Evolutionary conservation across 2,888 invertebrate species (phyloP), one percentile per base, ranked within the genome.

Genomic region (Eilema sororculum): DNA sequence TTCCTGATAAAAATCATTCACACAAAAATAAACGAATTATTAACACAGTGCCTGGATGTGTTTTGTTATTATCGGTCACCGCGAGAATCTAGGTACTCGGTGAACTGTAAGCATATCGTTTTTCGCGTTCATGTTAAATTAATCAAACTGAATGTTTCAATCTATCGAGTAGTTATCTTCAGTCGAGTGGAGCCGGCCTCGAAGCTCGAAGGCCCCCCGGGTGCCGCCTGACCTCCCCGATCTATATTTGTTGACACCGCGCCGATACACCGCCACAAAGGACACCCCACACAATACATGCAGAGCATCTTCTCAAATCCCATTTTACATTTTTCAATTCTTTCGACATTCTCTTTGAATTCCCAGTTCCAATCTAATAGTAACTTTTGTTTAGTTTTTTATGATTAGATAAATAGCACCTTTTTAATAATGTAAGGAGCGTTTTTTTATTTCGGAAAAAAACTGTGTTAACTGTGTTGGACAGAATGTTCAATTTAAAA

Each of bases 131-230:
- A 56, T 30, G 59, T 52, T 41, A 86, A 87, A 89, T 88, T 86
- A 89, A 87, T 89, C 86, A 88, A 84, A 82, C 82, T 82, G 84
- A 87, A 86, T 85, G 85, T 87, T 86, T 84, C 85, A 84, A 86
- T 85, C 83, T 81, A 85, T 85, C 81, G 74, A 80, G 76, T 81
- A 76, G 73, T 77, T 78, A 81, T 82, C 84, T 83, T 78, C 80
- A 78, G 75, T 70, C 68, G 76, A 84, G 82, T 83, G 82, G 78
- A 74, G 78, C 74, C 78, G 76, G 73, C 79, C 80, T 82, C 81
- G 74, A 73, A 75, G 71, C 80, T 82, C 81, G 74, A 73, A 75
- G 71, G 81, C 84, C 78, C 77, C 83, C 81, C 76, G 77, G 83
- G 80, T 76, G 80, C 69, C 77, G 78, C 68, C 84, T 83, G 84